These are phyloP conservation scores for Ardeotis arabs DNA, from an alignment of 2,113 vertebrate genomes.

Conservation along the genomic window DNA sequence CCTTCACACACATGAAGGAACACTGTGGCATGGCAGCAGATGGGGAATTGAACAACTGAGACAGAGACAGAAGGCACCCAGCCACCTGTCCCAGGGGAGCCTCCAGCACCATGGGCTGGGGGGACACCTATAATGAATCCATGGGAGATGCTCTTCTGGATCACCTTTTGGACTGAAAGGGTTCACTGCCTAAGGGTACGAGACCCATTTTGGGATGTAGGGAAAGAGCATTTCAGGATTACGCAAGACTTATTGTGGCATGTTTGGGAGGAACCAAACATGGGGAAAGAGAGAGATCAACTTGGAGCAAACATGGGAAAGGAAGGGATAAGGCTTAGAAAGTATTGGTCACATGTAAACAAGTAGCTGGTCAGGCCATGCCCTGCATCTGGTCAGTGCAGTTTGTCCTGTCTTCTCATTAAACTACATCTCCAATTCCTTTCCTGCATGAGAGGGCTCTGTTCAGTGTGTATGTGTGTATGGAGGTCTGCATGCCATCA, in stretches of 20 bases:
- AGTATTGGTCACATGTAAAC: background rate
- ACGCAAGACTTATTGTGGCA: background rate
- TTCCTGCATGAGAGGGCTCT: background rate
- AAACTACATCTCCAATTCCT: background rate
- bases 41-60: background rate
- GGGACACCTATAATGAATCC: background rate
- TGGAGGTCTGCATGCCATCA: background rate
- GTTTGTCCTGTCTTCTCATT: background rate
- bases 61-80: fast-evolving
- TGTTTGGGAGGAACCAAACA: background rate
- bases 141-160: background rate
- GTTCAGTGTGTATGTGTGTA: background rate
- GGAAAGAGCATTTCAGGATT: background rate
- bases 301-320: background rate
- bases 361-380: background rate
- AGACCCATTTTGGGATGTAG: background rate
- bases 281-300: background rate
- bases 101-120: background rate
- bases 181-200: background rate
- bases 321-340: background rate
- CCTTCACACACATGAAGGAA: background rate
- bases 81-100: background rate
- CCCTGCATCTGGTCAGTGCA: fast-evolving
- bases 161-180: background rate
- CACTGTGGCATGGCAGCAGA: background rate